Conservation (phyloP, 2,888 invertebrate genomes). For the Alloplasta piceator region DNA sequence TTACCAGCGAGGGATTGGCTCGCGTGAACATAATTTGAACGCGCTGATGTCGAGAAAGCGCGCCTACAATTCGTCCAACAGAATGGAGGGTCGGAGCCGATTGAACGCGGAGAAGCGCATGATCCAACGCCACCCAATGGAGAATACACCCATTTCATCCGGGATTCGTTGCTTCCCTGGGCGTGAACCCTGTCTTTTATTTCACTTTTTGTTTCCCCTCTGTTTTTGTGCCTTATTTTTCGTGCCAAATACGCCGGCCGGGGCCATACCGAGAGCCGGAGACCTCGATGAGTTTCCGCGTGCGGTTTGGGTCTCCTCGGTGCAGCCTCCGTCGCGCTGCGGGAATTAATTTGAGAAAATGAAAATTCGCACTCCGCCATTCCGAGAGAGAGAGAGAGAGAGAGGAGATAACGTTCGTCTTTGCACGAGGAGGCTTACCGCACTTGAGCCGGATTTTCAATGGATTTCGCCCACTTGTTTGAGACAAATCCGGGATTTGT, state of each 20-base stretch:
- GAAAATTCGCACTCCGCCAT: conserved; percentile 49
- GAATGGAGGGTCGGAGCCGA: conserved; percentile 17
- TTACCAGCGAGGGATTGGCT: conserved; percentile 81
- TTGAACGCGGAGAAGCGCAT: conserved; percentile 70
- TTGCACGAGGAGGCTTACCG: too few relatives aligned
- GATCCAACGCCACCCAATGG: conserved; percentile 62
- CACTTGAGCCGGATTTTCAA: too few relatives aligned
- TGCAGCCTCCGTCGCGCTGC: conserved; percentile 19
- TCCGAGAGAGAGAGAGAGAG: too few relatives aligned
- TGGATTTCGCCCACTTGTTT: neutral
- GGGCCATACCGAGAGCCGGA: conserved; percentile 5
- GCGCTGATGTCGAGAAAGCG: conserved; percentile 1
- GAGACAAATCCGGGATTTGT: conserved; percentile 56
- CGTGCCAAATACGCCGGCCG: too few relatives aligned
- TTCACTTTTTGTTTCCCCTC: conserved; percentile 6
- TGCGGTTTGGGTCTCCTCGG: too few relatives aligned
- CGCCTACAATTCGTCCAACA: conserved; percentile 25
- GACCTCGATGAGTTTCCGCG: conserved; percentile 55
- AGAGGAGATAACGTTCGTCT: too few relatives aligned
- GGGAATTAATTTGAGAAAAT: conserved; percentile 38
- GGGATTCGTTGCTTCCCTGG: conserved; percentile 48
- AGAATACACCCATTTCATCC: conserved; percentile 58
- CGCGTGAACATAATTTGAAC: conserved; percentile 53
- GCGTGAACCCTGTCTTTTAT: conserved; percentile 27
- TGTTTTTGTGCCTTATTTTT: neutral